Base-by-base conservation (phyloP, 2,888 invertebrate species). In the Nineta flava region DNA sequence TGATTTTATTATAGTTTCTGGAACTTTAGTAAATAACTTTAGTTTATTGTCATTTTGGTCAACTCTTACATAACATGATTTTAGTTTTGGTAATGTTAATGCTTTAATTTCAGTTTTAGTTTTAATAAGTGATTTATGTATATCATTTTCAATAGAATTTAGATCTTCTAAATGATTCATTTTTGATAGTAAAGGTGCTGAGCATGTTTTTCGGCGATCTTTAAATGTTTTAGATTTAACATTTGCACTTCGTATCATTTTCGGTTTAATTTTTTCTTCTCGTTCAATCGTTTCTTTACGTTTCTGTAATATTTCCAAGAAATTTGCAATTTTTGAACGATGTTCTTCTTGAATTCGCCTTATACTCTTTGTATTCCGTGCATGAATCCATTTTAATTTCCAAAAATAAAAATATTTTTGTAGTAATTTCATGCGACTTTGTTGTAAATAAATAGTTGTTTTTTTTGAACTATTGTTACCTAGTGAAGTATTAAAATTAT, bases 1-100 rank as follows among this genome's bases (percentile, higher is more conserved):
- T 82, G 86, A 83, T 61, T 80, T 73, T 61, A 76, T 73, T 43
- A 85, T 61, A 60, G 85, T 79, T 60, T 77, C 78, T 3, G 85
- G 84, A 35, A 78, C 76, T 65, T 74, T 75, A 52, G 72, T 64
- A 53, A 72, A 59, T 53, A 72, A 72, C 53, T 68, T 72, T 1
- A 72, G 66, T 57, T 73, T 65, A 54, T 68, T 67, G 61, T 75
- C 73, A 4, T 61, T 52, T 26, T 26, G 26, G 7, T 26, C 26
- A 26, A 26, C 7, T 26, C 7, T 26, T 7, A 26, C 7, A 26
- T 26, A 26, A 26, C 26, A 26, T 6, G 26, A 26, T 55, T 59
- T 59, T 12, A 52, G 49, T 2, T 62, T 61, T 50, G 69, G 64
- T 57, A 61, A 72, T 56, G 62, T 72, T 61, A 66, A 67, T 16